These are phyloP conservation scores for Sanderia malayensis DNA, from an alignment of 30 jellyfish, hydroid and myxozoan species.

Conservation along the genomic window DNA sequence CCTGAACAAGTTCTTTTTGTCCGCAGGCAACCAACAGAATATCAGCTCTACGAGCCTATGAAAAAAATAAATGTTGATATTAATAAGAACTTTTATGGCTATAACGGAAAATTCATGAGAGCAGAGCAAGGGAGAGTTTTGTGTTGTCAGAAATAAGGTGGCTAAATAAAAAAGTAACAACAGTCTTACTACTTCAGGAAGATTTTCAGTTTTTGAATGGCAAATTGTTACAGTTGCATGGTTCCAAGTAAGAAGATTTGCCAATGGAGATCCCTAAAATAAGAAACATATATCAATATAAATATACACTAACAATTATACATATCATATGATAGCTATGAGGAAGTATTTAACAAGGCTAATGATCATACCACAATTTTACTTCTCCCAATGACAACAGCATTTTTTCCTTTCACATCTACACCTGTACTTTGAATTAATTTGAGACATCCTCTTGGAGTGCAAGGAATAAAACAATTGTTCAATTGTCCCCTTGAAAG, in stretches of 20 bases:
- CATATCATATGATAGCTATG: too few species aligned
- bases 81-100: too few species aligned
- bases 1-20: constrained; percentile 79
- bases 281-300: background rate
- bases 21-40: constrained; percentile 94
- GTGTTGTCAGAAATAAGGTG: too few species aligned
- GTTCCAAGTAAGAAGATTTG: constrained; percentile 86
- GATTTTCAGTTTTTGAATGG: constrained; percentile 81
- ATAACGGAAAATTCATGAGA: too few species aligned
- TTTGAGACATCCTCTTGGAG: constrained; percentile 94
- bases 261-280: constrained; percentile 96
- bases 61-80: background rate
- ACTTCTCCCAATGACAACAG: constrained; percentile 97
- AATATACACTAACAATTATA: too few species aligned
- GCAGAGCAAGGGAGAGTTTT: too few species aligned
- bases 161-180: too few species aligned
- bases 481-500: constrained; percentile 86
- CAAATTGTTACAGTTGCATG: constrained; percentile 97
- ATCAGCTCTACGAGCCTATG: constrained; percentile 80
- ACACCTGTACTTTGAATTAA: constrained; percentile 66
- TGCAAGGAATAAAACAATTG: constrained; percentile 85
- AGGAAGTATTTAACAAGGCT: background rate
- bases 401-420: constrained; percentile 79
- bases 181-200: constrained; percentile 75
- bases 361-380: constrained; percentile 77